A percentile compares a stretch with the other conserved stretches of the same genome.
These are phyloP conservation scores for Carposina sasakii DNA, from an alignment of 1,140 invertebrate species.

Conservation along the genomic window DNA sequence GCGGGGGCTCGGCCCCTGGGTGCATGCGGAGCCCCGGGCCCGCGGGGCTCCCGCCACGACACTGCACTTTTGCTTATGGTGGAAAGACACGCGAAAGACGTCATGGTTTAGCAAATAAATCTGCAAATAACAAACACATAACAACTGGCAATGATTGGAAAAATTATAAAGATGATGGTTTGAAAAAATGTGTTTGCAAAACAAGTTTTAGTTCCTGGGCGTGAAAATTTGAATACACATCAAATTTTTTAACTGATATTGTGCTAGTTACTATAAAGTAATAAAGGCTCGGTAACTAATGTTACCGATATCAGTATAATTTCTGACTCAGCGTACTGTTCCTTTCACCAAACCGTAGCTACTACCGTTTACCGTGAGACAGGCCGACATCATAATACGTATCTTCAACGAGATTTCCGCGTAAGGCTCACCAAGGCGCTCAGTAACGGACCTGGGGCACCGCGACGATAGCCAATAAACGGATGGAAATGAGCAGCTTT, in stretches of 20 bases:
- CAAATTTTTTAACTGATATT: too few species aligned
- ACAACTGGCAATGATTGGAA: too few species aligned
- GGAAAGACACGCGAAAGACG: conserved; percentile 53
- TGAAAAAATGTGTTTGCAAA: too few species aligned
- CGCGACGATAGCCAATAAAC: conserved; percentile 64
- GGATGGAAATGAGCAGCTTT: conserved; percentile 47
- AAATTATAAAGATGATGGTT: too few species aligned
- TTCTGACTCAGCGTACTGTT: too few species aligned
- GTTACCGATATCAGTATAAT: too few species aligned
- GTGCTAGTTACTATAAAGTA: too few species aligned
- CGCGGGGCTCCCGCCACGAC: conserved; percentile 33
- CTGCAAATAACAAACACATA: too few species aligned
- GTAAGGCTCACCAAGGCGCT: conserved; percentile 57
- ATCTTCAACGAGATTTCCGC: conserved; percentile 50
- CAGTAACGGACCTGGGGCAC: conserved; percentile 62
- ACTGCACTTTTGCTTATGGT: conserved; percentile 39
- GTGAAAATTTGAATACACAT: too few species aligned
- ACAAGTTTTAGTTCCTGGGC: too few species aligned
- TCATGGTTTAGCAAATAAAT: conserved; percentile 39
- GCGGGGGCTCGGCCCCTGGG: conserved; percentile 52
- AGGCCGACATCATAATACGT: conserved; percentile 28
- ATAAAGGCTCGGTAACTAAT: too few species aligned
- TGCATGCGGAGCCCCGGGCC: conserved; percentile 38
- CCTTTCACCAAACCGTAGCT: too few species aligned
- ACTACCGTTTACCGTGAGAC: conserved; percentile 64